Evolutionary conservation across 2,888 invertebrate species (phyloP).

Genomic region (Pammene aurita): DNA sequence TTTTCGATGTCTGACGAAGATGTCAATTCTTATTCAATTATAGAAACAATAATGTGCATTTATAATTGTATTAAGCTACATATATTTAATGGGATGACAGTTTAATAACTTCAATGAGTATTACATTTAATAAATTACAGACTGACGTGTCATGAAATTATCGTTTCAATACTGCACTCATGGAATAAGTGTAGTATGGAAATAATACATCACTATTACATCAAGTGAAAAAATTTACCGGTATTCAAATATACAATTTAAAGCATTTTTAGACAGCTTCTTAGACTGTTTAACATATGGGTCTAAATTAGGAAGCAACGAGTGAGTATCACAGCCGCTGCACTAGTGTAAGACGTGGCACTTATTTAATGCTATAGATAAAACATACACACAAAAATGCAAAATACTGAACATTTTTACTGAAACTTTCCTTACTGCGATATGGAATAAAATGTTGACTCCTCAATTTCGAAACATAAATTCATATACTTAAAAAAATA

Average conservation of each 20-base stretch:
- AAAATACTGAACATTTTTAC: constrained; percentile 30
- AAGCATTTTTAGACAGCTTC: constrained; percentile 45
- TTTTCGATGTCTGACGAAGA: constrained; percentile 7
- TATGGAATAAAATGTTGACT: neutral
- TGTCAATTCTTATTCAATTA: constrained; percentile 7
- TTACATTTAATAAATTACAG: constrained; percentile 4
- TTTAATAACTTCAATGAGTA: constrained; percentile 11
- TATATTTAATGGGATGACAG: constrained; percentile 8
- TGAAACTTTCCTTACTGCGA: constrained; percentile 3
- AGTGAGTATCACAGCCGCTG: constrained; percentile 69
- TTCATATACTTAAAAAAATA: too few relatives aligned
- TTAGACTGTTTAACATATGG: constrained; percentile 68
- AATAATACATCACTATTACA: neutral
- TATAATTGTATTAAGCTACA: neutral
- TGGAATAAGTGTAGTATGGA: neutral
- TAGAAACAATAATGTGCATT: constrained; percentile 3
- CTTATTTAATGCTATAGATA: constrained; percentile 13
- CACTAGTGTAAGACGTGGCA: constrained; percentile 48
- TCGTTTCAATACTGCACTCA: constrained; percentile 9
- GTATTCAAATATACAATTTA: constrained; percentile 9
- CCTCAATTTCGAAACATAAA: neutral
- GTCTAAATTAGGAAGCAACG: constrained; percentile 51
- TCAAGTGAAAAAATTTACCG: neutral
- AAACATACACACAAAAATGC: constrained; percentile 21
- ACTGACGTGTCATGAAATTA: neutral